Evolutionary conservation across 2,888 invertebrate genomes (phyloP).

Genomic region (Macrophya alboannulata): DNA sequence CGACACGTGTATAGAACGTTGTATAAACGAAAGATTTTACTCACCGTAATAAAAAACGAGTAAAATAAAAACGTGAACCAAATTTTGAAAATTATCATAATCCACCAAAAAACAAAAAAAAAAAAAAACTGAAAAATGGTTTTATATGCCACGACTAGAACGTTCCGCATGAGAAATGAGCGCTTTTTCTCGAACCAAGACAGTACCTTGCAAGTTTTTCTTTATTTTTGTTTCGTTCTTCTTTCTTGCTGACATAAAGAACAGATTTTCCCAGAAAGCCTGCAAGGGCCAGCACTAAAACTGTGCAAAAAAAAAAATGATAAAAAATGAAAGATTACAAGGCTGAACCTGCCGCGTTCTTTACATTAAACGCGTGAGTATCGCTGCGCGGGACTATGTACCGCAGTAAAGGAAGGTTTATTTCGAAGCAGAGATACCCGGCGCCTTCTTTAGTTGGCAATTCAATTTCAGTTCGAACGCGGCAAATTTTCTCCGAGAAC

Average conservation of each 20-base stretch:
- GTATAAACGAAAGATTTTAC: not conserved
- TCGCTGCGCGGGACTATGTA: not conserved
- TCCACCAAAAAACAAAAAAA: not conserved
- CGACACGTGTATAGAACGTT: not conserved
- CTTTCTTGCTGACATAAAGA: not conserved
- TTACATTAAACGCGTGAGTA: not conserved
- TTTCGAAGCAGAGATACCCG: slow-evolving; percentile 5
- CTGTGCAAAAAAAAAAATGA: not conserved
- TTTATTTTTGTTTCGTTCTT: no score
- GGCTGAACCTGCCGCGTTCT: slow-evolving; percentile 16
- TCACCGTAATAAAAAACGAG: not conserved
- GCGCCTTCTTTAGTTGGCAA: slow-evolving; percentile 8
- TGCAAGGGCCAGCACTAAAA: slow-evolving; percentile 17
- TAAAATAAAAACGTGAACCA: not conserved
- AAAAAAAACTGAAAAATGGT: not conserved
- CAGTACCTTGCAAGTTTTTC: not conserved
- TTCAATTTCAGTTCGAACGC: slow-evolving; percentile 29
- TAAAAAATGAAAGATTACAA: slow-evolving; percentile 15
- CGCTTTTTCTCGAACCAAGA: not conserved
- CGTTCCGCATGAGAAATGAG: not conserved
- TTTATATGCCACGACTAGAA: not conserved
- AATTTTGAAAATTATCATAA: not conserved
- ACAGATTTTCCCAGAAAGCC: not conserved
- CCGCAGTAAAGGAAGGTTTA: slow-evolving; percentile 8
- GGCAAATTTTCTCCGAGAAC: slow-evolving; percentile 1